phyloP scores from a whole-genome alignment of 2,888 invertebrate genomes.

The Sesia bembeciformis region DNA sequence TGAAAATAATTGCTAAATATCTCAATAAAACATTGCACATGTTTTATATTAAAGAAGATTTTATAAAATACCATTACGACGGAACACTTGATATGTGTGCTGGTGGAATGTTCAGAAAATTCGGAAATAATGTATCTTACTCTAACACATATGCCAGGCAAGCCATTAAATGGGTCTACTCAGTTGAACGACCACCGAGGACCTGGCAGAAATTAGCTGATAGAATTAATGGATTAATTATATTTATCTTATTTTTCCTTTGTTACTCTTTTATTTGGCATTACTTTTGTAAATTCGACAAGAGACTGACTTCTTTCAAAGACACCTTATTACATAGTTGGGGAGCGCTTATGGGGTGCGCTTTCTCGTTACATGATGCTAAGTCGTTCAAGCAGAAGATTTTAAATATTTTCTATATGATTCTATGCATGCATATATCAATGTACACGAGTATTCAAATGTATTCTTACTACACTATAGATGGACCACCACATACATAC shows the following conservation, averaged over 20 bases:
- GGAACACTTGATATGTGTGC: background rate
- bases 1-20: background rate
- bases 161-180: background rate
- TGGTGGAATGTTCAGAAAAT: background rate
- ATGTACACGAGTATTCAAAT: background rate
- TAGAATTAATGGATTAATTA: background rate
- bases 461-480: background rate
- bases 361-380: background rate
- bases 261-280: background rate
- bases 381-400: background rate
- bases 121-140: background rate
- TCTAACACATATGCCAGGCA: background rate
- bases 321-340: background rate
- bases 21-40: background rate
- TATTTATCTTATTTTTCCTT: background rate
- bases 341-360: background rate
- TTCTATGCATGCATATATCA: background rate
- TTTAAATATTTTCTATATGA: background rate
- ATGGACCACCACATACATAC: background rate
- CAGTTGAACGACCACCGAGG: background rate
- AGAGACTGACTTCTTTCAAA: background rate
- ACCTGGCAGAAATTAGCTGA: background rate
- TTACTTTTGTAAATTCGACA: background rate
- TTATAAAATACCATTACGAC: background rate
- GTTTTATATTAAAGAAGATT: background rate